A percentile compares a stretch with the other conserved stretches of the same genome.
These are phyloP conservation scores for Oryzias sinensis DNA, from an alignment of 2,797 vertebrate genomes.

Conservation along the genomic window DNA sequence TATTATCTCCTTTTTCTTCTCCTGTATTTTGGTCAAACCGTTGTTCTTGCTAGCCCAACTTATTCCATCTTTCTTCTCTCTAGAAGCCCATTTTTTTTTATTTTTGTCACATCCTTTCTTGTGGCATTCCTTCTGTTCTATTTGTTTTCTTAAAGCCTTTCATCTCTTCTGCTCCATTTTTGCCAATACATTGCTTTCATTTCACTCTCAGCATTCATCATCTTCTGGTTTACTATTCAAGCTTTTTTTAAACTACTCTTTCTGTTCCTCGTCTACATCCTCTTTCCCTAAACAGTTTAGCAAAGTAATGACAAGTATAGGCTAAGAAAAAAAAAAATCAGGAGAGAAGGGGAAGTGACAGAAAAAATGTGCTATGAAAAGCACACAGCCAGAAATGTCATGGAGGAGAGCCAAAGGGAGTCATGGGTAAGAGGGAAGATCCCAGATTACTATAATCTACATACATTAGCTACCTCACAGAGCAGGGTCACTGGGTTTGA, in stretches of 20 bases:
- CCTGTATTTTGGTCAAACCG: too few relatives aligned
- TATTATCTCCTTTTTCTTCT: too few relatives aligned
- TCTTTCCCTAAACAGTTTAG: conserved; percentile 32
- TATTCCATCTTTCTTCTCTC: too few relatives aligned
- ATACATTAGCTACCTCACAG: conserved; percentile 3
- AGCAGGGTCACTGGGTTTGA: neutral
- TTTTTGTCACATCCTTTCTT: conserved; percentile 38
- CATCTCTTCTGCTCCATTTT: conserved; percentile 38
- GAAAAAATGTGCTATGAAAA: conserved; percentile 34
- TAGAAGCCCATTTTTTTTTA: neutral
- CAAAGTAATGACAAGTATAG: conserved; percentile 27
- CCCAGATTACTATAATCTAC: conserved; percentile 54
- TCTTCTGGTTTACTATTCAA: conserved; percentile 17
- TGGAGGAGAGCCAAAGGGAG: conserved; percentile 12
- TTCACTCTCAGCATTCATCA: conserved; percentile 23
- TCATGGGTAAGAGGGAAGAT: conserved; percentile 2
- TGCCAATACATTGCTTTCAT: conserved; percentile 38
- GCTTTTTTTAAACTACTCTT: conserved; percentile 36
- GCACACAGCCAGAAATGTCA: conserved; percentile 32
- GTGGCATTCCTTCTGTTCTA: conserved; percentile 37
- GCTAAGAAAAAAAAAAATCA: conserved; percentile 29
- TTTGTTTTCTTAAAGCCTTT: conserved; percentile 46
- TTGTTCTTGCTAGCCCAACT: too few relatives aligned
- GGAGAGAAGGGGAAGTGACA: conserved; percentile 38
- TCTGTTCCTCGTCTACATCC: conserved; percentile 15